Conservation (phyloP, 1,140 invertebrate species). For the Amphibalanus amphitrite region DNA sequence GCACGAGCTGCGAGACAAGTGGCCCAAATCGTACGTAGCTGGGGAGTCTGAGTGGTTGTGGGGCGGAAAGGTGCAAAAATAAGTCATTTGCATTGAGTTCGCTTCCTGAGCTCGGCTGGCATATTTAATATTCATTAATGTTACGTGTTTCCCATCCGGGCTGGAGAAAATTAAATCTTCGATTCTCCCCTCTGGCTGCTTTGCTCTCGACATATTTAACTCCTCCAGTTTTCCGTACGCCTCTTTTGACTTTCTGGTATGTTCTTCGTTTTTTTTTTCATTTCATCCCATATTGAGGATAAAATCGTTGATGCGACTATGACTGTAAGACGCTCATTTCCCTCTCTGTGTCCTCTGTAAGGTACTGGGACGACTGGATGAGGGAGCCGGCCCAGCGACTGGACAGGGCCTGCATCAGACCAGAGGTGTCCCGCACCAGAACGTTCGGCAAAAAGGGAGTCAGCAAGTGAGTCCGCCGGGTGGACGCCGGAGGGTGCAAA, state of each 20-base stretch:
- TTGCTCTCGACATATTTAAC: not conserved
- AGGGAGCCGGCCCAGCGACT: conserved; percentile 77
- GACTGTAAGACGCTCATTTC: not conserved
- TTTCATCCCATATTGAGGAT: not conserved
- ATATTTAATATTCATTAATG: too few relatives aligned
- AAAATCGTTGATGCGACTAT: not conserved
- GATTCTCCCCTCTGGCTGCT: not conserved
- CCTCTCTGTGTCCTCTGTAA: conserved; percentile 22
- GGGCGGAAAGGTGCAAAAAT: too few relatives aligned
- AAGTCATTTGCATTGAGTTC: too few relatives aligned
- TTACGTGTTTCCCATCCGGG: too few relatives aligned
- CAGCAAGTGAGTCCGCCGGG: conserved; percentile 47
- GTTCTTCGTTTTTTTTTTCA: not conserved
- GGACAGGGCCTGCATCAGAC: conserved; percentile 80
- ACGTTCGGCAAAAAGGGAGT: conserved; percentile 88
- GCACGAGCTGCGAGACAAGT: conserved; percentile 67
- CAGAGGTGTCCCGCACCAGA: conserved; percentile 82
- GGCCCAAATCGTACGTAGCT: conserved; percentile 63
- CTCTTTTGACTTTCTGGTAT: not conserved
- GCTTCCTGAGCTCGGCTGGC: too few relatives aligned
- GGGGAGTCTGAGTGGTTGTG: too few relatives aligned
- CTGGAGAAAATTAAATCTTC: not conserved
- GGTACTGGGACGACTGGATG: conserved; percentile 99
- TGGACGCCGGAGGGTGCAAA: not conserved
- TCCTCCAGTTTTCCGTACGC: not conserved